Conservation (phyloP, 1,140 invertebrate genomes). For the Sycophila sp. region DNA sequence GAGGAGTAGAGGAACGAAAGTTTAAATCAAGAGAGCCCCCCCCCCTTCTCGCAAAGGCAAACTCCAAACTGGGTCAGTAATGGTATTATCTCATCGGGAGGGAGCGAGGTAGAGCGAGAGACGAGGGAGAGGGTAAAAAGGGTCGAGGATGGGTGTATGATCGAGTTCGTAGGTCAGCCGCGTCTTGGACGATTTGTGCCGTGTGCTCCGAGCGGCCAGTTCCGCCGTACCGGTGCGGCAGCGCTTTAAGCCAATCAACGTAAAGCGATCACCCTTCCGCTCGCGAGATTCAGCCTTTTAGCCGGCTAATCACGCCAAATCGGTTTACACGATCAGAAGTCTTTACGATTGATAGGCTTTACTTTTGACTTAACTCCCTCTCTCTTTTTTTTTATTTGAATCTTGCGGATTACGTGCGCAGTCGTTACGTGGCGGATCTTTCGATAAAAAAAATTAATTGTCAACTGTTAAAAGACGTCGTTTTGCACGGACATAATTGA, state of each 20-base stretch:
- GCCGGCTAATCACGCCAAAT: slow-evolving; percentile 17
- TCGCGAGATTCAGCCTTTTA: neutral
- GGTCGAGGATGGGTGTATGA: neutral
- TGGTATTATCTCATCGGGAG: neutral
- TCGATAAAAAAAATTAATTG: too few relatives aligned
- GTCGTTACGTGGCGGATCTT: too few relatives aligned
- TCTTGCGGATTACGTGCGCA: too few relatives aligned
- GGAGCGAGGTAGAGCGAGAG: neutral
- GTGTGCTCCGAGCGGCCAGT: neutral
- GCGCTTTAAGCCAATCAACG: slow-evolving; percentile 38
- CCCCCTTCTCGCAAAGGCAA: neutral
- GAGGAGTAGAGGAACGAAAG: neutral
- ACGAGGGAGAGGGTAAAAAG: neutral
- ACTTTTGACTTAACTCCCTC: too few relatives aligned
- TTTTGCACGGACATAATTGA: too few relatives aligned
- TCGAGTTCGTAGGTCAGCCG: neutral
- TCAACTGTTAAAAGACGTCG: too few relatives aligned
- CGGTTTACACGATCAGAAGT: slow-evolving; percentile 30
- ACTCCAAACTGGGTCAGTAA: neutral
- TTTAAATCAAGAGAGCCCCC: neutral
- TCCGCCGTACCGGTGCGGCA: too few relatives aligned
- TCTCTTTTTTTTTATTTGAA: too few relatives aligned
- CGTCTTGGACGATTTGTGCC: neutral
- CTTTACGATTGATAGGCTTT: too few relatives aligned
- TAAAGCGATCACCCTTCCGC: slow-evolving; percentile 19